Conservation (phyloP, 2,888 invertebrate genomes). For the Agrilus cyanescens region DNA sequence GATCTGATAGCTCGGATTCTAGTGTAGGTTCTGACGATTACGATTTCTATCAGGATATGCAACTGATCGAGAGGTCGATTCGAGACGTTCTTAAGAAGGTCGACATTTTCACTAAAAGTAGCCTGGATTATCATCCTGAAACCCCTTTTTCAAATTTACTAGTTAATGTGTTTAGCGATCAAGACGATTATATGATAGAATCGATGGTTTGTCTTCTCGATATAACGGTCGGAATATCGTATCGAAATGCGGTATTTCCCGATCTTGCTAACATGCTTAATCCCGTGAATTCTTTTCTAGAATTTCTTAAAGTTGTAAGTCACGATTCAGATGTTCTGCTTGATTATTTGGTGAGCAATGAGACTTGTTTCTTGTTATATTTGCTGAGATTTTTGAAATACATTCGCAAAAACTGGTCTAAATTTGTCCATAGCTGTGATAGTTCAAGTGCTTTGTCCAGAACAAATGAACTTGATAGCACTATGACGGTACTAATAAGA, state of each 20-base stretch:
- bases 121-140: slow-evolving; percentile 77
- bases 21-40: slow-evolving; percentile 76
- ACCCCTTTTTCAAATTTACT: slow-evolving; percentile 80
- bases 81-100: slow-evolving; percentile 71
- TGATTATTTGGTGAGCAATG: slow-evolving; percentile 79
- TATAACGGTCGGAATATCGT: slow-evolving; percentile 74
- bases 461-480: slow-evolving; percentile 56
- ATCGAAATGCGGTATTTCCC: slow-evolving; percentile 67
- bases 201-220: slow-evolving; percentile 86
- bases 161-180: slow-evolving; percentile 78
- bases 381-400: slow-evolving; percentile 74
- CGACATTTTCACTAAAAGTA: slow-evolving; percentile 69
- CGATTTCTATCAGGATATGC: slow-evolving; percentile 81
- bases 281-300: slow-evolving; percentile 76
- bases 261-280: slow-evolving; percentile 72
- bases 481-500: slow-evolving; percentile 72
- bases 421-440: slow-evolving; percentile 65
- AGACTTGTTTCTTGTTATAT: slow-evolving; percentile 81
- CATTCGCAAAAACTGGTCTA: slow-evolving; percentile 70
- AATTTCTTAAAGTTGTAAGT: slow-evolving; percentile 72
- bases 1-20: slow-evolving; percentile 72
- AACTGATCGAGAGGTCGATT: slow-evolving; percentile 74
- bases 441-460: slow-evolving; percentile 33
- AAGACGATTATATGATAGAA: slow-evolving; percentile 83
- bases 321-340: slow-evolving; percentile 70